Conservation (phyloP, 2,888 invertebrate species). For the Brenthis daphne region DNA sequence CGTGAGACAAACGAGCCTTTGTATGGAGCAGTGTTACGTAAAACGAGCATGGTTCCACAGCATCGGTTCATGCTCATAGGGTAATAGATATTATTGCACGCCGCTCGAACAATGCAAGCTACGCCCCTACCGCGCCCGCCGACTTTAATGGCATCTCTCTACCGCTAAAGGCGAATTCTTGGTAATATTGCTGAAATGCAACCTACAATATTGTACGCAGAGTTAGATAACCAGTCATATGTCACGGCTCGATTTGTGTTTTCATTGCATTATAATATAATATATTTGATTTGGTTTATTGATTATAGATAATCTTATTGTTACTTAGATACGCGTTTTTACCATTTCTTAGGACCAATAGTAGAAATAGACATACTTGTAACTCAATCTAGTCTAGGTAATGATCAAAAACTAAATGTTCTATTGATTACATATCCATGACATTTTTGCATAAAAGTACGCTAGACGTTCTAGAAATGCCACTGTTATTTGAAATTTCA, state of each 20-base stretch:
- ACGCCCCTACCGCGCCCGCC: conserved; percentile 48
- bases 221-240: conserved; percentile 34
- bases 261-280: conserved; percentile 24
- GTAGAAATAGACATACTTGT: too few relatives aligned
- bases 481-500: too few relatives aligned
- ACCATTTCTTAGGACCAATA: conserved; percentile 1
- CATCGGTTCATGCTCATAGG: conserved; percentile 37
- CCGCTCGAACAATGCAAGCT: conserved; percentile 48
- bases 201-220: conserved; percentile 30
- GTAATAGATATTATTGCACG: conserved; percentile 42
- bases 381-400: too few relatives aligned
- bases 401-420: too few relatives aligned
- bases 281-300: conserved; percentile 23
- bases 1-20: conserved; percentile 39
- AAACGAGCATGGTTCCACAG: conserved; percentile 34
- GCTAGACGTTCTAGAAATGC: too few relatives aligned
- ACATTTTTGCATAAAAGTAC: too few relatives aligned
- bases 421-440: too few relatives aligned
- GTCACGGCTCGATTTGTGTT: conserved; percentile 31
- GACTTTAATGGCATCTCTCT: conserved; percentile 44
- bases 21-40: conserved; percentile 37
- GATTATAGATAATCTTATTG: conserved; percentile 15
- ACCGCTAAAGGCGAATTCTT: conserved; percentile 48
- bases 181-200: conserved; percentile 35
- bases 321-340: conserved; percentile 3